phyloP scores from a whole-genome alignment of 2,888 invertebrate species.

The Hypercompe scribonia region DNA sequence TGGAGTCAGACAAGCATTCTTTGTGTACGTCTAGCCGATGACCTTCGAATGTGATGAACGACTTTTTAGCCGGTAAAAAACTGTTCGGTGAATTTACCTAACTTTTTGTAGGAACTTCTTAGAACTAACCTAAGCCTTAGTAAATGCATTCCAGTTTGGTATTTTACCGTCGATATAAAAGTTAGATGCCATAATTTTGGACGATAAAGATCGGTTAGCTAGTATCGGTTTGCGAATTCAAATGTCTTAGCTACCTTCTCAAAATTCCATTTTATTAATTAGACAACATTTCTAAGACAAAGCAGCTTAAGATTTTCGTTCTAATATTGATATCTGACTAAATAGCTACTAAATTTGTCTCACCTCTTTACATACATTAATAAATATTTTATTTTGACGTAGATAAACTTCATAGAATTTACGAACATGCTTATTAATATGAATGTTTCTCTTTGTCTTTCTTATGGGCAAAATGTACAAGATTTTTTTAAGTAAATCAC shows the following conservation, averaged over 20 bases:
- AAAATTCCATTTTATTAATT: slow-evolving; percentile 65
- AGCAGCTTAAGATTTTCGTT: not conserved
- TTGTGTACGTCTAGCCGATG: slow-evolving; percentile 82
- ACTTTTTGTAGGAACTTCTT: slow-evolving; percentile 80
- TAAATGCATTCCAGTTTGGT: slow-evolving; percentile 72
- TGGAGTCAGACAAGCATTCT: slow-evolving; percentile 79
- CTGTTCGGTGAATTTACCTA: slow-evolving; percentile 85
- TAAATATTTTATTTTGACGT: not conserved
- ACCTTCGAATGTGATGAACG: slow-evolving; percentile 82
- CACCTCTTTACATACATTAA: not conserved
- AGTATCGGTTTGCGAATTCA: slow-evolving; percentile 56
- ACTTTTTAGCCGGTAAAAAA: slow-evolving; percentile 79
- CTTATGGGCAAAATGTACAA: too few species aligned
- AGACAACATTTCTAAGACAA: slow-evolving; percentile 59
- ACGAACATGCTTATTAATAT: not conserved
- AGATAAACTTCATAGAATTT: too few species aligned
- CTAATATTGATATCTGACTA: slow-evolving; percentile 16
- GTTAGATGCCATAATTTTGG: slow-evolving; percentile 79
- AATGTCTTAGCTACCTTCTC: slow-evolving; percentile 42
- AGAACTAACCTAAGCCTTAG: slow-evolving; percentile 70
- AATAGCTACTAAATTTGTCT: not conserved
- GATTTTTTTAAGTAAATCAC: too few species aligned
- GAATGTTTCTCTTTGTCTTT: not conserved
- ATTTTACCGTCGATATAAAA: slow-evolving; percentile 73
- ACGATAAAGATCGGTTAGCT: slow-evolving; percentile 64